These are phyloP conservation scores for Agrochola litura DNA, from an alignment of 2,888 invertebrate species.

Conservation along the genomic window DNA sequence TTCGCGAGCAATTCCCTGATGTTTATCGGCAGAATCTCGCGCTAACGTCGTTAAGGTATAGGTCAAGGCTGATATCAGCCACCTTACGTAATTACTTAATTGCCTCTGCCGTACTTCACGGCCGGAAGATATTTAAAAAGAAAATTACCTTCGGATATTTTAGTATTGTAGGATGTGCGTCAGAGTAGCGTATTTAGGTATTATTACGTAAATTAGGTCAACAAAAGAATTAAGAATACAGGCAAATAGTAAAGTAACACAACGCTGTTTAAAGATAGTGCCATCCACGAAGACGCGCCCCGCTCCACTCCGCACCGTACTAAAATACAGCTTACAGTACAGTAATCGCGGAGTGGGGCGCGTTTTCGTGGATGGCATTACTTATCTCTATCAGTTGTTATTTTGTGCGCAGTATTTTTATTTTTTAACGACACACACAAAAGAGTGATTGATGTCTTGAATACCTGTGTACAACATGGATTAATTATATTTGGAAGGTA, in stretches of 20 bases:
- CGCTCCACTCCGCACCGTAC: too few relatives aligned
- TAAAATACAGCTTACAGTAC: too few relatives aligned
- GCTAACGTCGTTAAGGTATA: conserved; percentile 37
- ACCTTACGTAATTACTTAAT: conserved; percentile 43
- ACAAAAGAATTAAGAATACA: neutral
- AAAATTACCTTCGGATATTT: conserved; percentile 15
- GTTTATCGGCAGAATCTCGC: conserved; percentile 35
- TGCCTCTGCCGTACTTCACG: conserved; percentile 5
- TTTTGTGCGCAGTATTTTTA: neutral
- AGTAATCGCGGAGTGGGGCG: too few relatives aligned
- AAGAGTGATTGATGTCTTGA: neutral
- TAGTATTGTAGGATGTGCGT: neutral
- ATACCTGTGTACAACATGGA: neutral
- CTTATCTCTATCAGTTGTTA: too few relatives aligned
- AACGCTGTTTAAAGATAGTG: too few relatives aligned
- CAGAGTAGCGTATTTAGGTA: neutral
- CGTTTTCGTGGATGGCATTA: too few relatives aligned
- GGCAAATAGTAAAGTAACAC: neutral
- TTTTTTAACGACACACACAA: neutral
- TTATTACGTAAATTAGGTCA: conserved; percentile 4
- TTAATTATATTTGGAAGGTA: neutral
- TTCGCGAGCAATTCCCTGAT: conserved; percentile 36
- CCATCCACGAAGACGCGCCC: too few relatives aligned
- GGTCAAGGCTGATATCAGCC: conserved; percentile 41
- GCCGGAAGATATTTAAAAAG: conserved; percentile 9